Conservation (phyloP, 1,140 invertebrate genomes). For the Mylabris phalerata region DNA sequence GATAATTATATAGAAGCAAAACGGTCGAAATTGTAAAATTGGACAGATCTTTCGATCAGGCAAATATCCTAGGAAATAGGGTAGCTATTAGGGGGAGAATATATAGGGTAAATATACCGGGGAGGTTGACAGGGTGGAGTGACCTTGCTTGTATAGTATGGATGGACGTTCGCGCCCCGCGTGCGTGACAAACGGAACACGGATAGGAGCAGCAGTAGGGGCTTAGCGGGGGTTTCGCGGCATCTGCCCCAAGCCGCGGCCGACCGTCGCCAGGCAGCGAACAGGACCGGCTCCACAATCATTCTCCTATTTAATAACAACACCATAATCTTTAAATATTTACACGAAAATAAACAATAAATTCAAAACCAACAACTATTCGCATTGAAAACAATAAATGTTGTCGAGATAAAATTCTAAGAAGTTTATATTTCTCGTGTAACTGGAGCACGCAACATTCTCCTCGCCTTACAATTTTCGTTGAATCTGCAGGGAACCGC, state of each 20-base stretch:
- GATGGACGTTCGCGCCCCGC: constrained; percentile 23
- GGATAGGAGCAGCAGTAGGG: neutral
- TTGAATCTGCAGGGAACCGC: neutral
- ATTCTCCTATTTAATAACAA: neutral
- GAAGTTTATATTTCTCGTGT: too few species aligned
- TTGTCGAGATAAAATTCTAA: too few species aligned
- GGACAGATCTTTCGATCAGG: neutral
- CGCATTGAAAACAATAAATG: too few species aligned
- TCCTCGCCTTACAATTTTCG: too few species aligned
- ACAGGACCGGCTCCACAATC: constrained; percentile 31
- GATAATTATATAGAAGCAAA: constrained; percentile 7
- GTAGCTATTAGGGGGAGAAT: neutral
- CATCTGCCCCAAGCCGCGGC: constrained; percentile 21
- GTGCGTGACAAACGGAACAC: constrained; percentile 22
- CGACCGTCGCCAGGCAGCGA: constrained; percentile 25
- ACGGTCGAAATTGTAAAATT: constrained; percentile 14
- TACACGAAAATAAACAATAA: too few species aligned
- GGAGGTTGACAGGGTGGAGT: neutral
- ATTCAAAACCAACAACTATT: too few species aligned
- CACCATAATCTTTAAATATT: too few species aligned
- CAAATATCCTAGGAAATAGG: neutral
- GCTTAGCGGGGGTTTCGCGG: constrained; percentile 16
- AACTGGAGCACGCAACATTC: too few species aligned
- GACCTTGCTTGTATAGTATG: constrained; percentile 18
- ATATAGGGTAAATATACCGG: neutral